A percentile compares a stretch with the other conserved stretches of the same genome.
phyloP scores from a whole-genome alignment of 2,888 invertebrate species.

The Acanthoscelides obtectus region DNA sequence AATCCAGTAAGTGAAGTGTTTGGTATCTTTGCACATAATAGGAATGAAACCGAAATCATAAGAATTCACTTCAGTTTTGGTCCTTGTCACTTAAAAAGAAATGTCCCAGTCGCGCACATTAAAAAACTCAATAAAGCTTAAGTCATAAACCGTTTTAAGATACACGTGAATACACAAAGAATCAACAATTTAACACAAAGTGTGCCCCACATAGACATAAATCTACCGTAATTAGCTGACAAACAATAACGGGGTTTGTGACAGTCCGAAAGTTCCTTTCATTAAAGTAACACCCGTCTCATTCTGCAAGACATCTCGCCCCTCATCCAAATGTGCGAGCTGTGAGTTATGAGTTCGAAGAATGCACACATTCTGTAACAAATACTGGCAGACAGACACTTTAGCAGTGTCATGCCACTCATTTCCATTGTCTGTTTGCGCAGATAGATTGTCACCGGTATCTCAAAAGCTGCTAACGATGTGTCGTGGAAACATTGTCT shows the following conservation, averaged over 20 bases:
- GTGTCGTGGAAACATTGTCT: neutral
- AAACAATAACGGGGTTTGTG: neutral
- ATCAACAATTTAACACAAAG: no score
- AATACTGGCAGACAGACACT: neutral
- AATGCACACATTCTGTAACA: neutral
- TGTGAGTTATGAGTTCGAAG: neutral
- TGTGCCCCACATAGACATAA: no score
- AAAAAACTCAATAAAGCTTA: no score
- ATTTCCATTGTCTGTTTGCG: neutral
- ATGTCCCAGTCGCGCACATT: no score
- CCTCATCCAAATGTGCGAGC: neutral
- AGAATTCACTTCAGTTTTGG: no score
- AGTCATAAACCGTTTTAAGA: no score
- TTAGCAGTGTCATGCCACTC: neutral
- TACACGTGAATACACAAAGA: no score
- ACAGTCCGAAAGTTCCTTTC: neutral
- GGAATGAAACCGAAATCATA: no score
- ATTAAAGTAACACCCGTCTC: neutral
- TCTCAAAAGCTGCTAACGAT: neutral
- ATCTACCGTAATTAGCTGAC: no score
- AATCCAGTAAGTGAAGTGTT: no score
- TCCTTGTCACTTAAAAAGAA: no score
- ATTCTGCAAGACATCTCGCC: neutral
- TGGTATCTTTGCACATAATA: no score
- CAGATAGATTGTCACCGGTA: neutral